These are phyloP conservation scores for Mobula birostris DNA, from an alignment of 2,113 vertebrate genomes.

Conservation along the genomic window DNA sequence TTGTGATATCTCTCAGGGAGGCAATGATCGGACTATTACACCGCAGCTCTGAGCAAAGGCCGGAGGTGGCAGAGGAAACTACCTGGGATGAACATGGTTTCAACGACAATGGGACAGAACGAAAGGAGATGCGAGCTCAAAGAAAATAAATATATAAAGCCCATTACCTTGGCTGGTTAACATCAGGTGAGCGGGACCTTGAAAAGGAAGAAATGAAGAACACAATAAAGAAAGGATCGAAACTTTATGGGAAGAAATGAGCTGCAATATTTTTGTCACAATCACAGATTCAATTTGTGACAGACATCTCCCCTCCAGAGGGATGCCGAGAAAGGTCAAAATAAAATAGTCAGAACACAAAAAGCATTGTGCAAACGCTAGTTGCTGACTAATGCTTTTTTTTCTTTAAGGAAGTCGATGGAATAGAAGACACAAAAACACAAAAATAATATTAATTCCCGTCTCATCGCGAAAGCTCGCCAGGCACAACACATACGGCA, in stretches of 20 bases:
- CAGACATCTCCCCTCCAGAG: background rate
- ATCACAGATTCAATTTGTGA: constrained; percentile 5
- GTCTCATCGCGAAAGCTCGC: too few relatives aligned
- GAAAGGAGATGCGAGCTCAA: constrained; percentile 39
- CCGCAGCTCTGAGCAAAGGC: too few relatives aligned
- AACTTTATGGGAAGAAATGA: background rate
- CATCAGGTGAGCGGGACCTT: constrained; percentile 45
- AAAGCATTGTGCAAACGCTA: background rate
- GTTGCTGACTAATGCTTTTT: background rate
- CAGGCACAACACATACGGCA: too few relatives aligned
- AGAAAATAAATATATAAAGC: constrained; percentile 39
- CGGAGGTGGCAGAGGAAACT: background rate
- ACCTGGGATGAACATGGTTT: background rate
- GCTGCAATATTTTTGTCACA: background rate
- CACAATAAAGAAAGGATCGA: constrained; percentile 25
- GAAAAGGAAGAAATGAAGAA: constrained; percentile 37
- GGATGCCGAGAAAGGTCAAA: background rate
- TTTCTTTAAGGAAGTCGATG: background rate
- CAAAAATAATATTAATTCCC: background rate
- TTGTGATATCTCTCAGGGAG: background rate
- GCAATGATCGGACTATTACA: background rate
- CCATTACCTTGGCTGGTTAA: constrained; percentile 44
- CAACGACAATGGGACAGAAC: background rate
- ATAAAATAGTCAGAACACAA: background rate
- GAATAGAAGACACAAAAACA: background rate